These are phyloP conservation scores for Dreissena polymorpha DNA, from an alignment of 1,140 invertebrate genomes.

Conservation along the genomic window DNA sequence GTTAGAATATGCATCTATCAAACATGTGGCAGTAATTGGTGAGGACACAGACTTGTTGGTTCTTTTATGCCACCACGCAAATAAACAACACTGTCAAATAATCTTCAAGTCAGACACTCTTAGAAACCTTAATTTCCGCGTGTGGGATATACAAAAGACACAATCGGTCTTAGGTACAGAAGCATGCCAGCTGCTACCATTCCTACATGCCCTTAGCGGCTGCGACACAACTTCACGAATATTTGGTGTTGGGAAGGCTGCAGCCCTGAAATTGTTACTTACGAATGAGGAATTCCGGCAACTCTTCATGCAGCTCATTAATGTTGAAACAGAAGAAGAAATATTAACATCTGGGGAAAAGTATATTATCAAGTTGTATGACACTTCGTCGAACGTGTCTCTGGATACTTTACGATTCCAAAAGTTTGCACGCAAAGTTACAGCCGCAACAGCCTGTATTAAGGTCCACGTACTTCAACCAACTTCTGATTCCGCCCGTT, in stretches of 20 bases:
- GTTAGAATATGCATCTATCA: not conserved
- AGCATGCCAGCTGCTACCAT: constrained; percentile 14
- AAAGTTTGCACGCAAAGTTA: constrained; percentile 39
- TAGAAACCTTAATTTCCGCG: too few species aligned
- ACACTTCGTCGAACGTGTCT: not conserved
- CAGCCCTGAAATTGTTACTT: constrained; percentile 21
- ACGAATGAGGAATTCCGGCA: not conserved
- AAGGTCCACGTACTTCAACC: constrained; percentile 46
- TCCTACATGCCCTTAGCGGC: constrained; percentile 38
- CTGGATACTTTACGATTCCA: constrained; percentile 24
- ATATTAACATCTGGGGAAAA: constrained; percentile 11
- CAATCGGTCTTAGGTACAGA: not conserved
- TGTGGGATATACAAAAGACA: constrained; percentile 29
- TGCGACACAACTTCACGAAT: constrained; percentile 44
- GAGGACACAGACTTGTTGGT: constrained; percentile 36
- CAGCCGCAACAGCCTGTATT: not conserved
- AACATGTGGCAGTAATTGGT: not conserved
- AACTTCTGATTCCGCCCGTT: constrained; percentile 22
- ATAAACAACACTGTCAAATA: too few species aligned
- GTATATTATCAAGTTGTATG: constrained; percentile 13
- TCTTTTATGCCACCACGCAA: constrained; percentile 14
- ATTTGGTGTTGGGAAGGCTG: constrained; percentile 20
- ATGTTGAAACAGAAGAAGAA: not conserved
- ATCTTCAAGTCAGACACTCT: too few species aligned
- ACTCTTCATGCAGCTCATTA: not conserved